Percentiles rank a stretch among this genome's conserved stretches.
These are phyloP conservation scores for Lasioglossum vierecki DNA, from an alignment of 2,888 invertebrate species.

Conservation along the genomic window DNA sequence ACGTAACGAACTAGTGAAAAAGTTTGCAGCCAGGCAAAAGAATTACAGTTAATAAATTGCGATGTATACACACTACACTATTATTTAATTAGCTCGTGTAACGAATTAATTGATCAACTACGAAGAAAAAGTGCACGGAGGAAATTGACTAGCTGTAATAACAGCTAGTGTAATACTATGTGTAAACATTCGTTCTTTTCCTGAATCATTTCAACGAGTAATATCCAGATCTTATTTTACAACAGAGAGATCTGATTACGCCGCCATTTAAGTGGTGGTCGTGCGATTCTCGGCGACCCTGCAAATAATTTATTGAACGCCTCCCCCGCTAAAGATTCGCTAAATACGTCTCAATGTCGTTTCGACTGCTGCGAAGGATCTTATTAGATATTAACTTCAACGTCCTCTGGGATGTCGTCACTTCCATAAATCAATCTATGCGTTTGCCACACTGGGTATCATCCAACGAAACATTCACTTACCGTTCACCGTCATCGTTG, in stretches of 20 bases:
- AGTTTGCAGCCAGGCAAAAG: neutral
- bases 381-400: neutral
- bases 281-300: neutral
- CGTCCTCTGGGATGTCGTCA: neutral
- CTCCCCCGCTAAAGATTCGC: neutral
- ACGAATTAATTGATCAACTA: conserved; percentile 6
- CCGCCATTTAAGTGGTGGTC: neutral
- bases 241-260: neutral
- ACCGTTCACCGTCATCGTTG: conserved; percentile 92
- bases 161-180: neutral
- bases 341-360: neutral
- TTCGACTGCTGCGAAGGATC: neutral
- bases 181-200: no score
- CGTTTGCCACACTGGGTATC: neutral
- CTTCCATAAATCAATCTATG: neutral
- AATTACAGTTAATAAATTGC: neutral
- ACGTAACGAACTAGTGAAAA: neutral
- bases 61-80: neutral
- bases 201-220: neutral
- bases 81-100: neutral
- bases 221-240: neutral
- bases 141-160: neutral
- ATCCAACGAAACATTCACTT: conserved; percentile 76
- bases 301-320: conserved; percentile 21
- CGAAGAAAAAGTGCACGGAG: neutral